Conservation (phyloP, 2,888 invertebrate genomes). For the Microctonus hyperodae region DNA sequence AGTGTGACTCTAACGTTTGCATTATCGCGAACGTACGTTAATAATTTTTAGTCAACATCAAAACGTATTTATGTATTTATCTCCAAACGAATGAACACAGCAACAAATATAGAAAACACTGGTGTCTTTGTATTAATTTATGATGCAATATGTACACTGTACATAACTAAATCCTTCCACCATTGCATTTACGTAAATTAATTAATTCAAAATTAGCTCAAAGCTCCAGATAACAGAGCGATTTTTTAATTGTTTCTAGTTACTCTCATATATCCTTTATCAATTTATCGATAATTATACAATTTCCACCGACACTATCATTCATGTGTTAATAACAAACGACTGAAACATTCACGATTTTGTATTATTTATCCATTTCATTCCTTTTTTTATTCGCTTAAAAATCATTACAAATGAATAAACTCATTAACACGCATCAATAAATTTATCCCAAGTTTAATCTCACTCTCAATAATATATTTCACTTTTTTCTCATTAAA, state of each 20-base stretch:
- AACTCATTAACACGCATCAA: not conserved
- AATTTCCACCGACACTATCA: not conserved
- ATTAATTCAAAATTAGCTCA: not conserved
- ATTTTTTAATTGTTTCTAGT: not conserved
- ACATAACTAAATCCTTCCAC: too few species aligned
- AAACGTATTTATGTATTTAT: not conserved
- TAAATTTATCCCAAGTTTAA: not conserved
- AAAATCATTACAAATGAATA: not conserved
- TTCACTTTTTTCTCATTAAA: too few species aligned
- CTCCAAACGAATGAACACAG: too few species aligned
- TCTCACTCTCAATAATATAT: not conserved
- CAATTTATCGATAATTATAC: not conserved
- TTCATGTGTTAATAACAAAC: not conserved
- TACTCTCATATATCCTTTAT: not conserved
- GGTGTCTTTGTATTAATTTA: too few species aligned
- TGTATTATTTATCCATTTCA: too few species aligned
- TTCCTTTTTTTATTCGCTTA: not conserved
- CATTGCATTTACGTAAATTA: not conserved
- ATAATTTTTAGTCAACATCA: not conserved
- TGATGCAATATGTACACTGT: too few species aligned
- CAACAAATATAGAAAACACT: too few species aligned
- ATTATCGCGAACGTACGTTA: not conserved
- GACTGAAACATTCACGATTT: not conserved
- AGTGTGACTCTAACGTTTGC: not conserved
- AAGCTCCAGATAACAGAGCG: not conserved